Evolutionary conservation across 2,888 invertebrate genomes (phyloP), one percentile per base, ranked within the genome.

Genomic region (Cephus spinipes): DNA sequence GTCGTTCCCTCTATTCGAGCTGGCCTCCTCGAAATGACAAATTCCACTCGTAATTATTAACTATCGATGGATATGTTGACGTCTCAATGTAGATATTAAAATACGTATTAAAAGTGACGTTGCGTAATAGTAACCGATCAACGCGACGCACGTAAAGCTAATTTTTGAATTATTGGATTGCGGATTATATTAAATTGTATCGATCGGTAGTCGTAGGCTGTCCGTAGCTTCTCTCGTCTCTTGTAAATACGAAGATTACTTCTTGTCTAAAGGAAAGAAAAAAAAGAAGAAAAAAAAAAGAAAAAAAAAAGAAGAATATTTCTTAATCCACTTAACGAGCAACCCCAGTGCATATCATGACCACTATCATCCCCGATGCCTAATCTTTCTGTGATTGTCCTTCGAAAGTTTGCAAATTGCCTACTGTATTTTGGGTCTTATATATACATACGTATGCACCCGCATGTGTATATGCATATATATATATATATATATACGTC

Each of bases 211-310:
- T 79, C 77, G 75, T 74, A 69, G 23, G 15, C 23, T 55, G 23
- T 55, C 76, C 81, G 84, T 86, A 87, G 86, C 83, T 87, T 87
- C 81, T 87, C 85, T 81, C 79, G 81, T 84, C 83, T 86, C 84
- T 86, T 88, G 88, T 88, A 88, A 87, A 88, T 88, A 88, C 31
- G n/a, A 77, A 68, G 3, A 12, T 33, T 71, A 31, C 15, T 15
- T 30, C 71, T 33, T 71, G 32, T 15, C 71, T 71, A 31, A 9
- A 23, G 11, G 4, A 71, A 71, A 69, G 30, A 11, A 1, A 69
- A 30, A 30, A 15, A 11, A 71, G 30, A 2, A 30, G 11, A 30
- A 6, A 69, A 32, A n/a, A 69, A 69, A 6, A 0, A 30, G 1
- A 11, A 30, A 69, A 9, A 71, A 33, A 12, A 71, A 71, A 23